A percentile compares a stretch with the other conserved stretches of the same genome.
Conservation (phyloP, 2,888 invertebrate species). For the Ctena decussata region DNA sequence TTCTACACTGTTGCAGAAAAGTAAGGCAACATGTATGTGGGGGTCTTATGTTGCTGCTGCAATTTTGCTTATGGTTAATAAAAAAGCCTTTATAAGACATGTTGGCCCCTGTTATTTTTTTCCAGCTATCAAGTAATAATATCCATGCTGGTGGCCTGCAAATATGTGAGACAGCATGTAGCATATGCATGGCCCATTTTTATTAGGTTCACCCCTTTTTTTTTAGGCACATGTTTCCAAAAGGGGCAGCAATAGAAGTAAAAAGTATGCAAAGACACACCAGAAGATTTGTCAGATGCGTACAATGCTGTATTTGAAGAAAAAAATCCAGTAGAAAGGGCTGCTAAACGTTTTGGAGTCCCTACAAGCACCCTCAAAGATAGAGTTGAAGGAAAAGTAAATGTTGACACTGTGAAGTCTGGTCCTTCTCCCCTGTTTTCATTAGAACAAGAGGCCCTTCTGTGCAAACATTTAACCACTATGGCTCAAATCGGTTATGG, state of each 20-base stretch:
- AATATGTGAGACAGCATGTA: too few species aligned
- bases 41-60: too few species aligned
- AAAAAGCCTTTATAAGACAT: too few species aligned
- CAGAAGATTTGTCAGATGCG: constrained; percentile 8
- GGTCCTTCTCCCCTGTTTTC: constrained; percentile 11
- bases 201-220: background rate
- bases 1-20: too few species aligned
- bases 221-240: background rate
- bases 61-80: too few species aligned
- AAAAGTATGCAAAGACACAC: background rate
- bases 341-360: constrained; percentile 15
- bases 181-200: background rate
- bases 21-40: too few species aligned
- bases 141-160: too few species aligned
- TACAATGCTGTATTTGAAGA: constrained; percentile 5
- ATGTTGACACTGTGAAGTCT: constrained; percentile 29
- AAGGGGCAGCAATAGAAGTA: background rate
- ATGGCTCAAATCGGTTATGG: constrained; percentile 44
- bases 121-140: too few species aligned
- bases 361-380: constrained; percentile 16
- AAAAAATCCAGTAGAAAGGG: constrained; percentile 8
- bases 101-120: background rate
- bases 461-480: background rate
- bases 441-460: constrained; percentile 6
- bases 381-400: constrained; percentile 11